phyloP scores from a whole-genome alignment of 2,888 invertebrate species.

The Zaprionus obscuricornis region DNA sequence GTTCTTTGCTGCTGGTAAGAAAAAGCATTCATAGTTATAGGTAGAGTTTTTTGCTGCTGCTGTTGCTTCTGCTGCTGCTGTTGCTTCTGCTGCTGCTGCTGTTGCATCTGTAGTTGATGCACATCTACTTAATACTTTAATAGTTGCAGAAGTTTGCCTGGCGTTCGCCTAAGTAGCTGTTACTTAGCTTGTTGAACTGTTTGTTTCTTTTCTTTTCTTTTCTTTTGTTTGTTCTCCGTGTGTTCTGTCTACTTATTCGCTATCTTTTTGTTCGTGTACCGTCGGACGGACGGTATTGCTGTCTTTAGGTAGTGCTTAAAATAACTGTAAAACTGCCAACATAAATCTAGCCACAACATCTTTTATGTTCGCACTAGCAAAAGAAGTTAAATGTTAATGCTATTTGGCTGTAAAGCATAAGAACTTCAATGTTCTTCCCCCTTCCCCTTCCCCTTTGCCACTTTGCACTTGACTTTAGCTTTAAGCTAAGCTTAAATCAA shows the following conservation, averaged over 20 bases:
- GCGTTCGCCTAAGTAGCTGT: slow-evolving; percentile 73
- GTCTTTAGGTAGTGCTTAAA: slow-evolving; percentile 62
- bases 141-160: slow-evolving; percentile 78
- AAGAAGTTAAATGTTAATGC: slow-evolving; percentile 58
- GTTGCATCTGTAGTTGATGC: slow-evolving; percentile 51
- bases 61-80: slow-evolving; percentile 49
- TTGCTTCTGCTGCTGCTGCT: slow-evolving; percentile 21
- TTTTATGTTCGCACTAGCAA: slow-evolving; percentile 63
- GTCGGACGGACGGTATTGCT: slow-evolving; percentile 3
- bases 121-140: slow-evolving; percentile 81
- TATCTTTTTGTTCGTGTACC: neutral
- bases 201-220: slow-evolving; percentile 30
- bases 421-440: slow-evolving; percentile 12
- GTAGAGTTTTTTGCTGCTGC: slow-evolving; percentile 11
- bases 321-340: slow-evolving; percentile 78
- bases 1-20: slow-evolving; percentile 22
- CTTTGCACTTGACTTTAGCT: slow-evolving; percentile 11
- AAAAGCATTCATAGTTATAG: slow-evolving; percentile 49
- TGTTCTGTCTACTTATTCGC: too few species aligned
- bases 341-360: slow-evolving; percentile 77
- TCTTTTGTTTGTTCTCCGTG: slow-evolving; percentile 9
- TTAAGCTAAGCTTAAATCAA: slow-evolving; percentile 57
- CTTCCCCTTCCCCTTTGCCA: too few species aligned
- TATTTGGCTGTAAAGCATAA: slow-evolving; percentile 42
- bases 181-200: slow-evolving; percentile 52